Conservation (phyloP, 2,888 invertebrate species). For the Campoplex nolae region DNA sequence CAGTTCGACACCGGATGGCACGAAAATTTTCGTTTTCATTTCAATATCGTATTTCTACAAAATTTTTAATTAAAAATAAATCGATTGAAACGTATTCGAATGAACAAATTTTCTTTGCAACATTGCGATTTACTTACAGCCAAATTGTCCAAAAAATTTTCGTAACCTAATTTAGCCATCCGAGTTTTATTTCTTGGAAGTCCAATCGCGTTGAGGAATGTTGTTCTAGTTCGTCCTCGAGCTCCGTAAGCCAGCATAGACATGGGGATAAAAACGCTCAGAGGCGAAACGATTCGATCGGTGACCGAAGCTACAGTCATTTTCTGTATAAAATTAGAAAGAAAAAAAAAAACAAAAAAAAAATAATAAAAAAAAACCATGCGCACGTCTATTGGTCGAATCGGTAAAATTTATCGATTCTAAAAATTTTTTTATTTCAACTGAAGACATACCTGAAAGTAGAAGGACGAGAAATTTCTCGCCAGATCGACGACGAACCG, state of each 20-base stretch:
- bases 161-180: constrained; percentile 2
- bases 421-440: no score
- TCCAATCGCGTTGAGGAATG: not conserved
- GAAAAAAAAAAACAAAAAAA: no score
- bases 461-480: not conserved
- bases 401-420: no score
- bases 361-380: no score
- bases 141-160: not conserved
- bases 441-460: not conserved
- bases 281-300: not conserved
- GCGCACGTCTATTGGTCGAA: no score
- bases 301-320: not conserved
- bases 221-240: not conserved
- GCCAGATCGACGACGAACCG: not conserved
- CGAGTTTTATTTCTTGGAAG: not conserved
- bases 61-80: not conserved
- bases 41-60: not conserved
- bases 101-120: not conserved
- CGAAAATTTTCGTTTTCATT: not conserved
- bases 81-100: no score
- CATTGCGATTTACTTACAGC: not conserved
- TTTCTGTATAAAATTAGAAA: not conserved
- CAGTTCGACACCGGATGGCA: not conserved
- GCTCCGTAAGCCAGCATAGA: not conserved
- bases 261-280: constrained; percentile 3